Base-by-base conservation (phyloP, 2,797 vertebrate species). In the Gambusia yucatana region DNA sequence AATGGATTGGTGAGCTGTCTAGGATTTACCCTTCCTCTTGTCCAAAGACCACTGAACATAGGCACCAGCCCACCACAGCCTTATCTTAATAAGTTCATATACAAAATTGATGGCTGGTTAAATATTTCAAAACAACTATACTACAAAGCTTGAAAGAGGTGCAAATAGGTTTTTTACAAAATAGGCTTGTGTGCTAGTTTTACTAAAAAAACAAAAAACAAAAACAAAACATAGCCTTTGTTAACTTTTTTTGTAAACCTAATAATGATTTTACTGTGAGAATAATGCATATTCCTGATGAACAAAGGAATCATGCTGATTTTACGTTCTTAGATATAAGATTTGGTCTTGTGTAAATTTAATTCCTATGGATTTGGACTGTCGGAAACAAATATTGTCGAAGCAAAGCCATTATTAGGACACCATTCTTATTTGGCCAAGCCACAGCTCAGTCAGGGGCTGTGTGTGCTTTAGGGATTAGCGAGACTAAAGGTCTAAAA, bases 401-500 rank as follows among this genome's bases (percentile, higher is more conserved):
- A 73, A 73, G 59, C 57, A 36, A 50, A 48, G 72, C 52, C 46
- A 73, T 88, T 89, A 86, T 84, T 86, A 79, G 75, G 63, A 72
- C 73, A 46, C 72, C 65, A 75, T 84, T 89, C 50, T 84, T 80
- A 82, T 86, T 88, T 80, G 72, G 39, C 77, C 10, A 30, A 83
- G 83, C 85, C 73, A 78, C 81, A 82, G 87, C 83, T 87, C 84
- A 89, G 76, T 84, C 76, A 80, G 83, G 74, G 75, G 14, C 75
- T 75, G 78, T 84, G 88, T 90, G 87, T 88, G 82, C 76, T 89
- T 88, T 86, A 87, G 73, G 85, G 88, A 82, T 88, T 90, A 91
- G 67, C 63, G 77, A 76, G 79, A 78, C 65, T 74, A 81, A 79
- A 85, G 83, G 80, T 85, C 70, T 90, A 80, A 88, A 87, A 89